Conservation (phyloP, 37 sponge, comb jelly and placozoan genomes). For the Amphimedon queenslandica region DNA sequence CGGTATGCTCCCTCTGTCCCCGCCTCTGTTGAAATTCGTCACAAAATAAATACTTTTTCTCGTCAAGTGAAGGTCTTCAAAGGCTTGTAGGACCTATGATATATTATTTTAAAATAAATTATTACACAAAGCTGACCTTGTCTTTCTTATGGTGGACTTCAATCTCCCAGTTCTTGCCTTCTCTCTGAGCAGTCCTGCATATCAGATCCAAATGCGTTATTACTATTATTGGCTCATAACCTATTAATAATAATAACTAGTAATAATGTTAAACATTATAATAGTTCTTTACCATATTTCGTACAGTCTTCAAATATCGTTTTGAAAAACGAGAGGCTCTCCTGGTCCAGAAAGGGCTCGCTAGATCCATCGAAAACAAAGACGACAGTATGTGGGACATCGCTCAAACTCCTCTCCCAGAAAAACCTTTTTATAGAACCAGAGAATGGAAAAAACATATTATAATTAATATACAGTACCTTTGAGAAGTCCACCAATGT, state of each 20-base stretch:
- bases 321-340: conserved; percentile 77
- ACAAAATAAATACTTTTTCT: conserved; percentile 76
- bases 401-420: conserved; percentile 73
- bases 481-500: conserved; percentile 78
- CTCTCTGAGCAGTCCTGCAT: conserved; percentile 51
- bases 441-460: neutral
- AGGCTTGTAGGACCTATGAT: conserved; percentile 51
- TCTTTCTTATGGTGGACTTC: conserved; percentile 73
- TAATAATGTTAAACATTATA: neutral
- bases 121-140: conserved; percentile 38
- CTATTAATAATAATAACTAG: conserved; percentile 7
- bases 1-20: conserved; percentile 38
- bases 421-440: conserved; percentile 45
- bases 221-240: conserved; percentile 93
- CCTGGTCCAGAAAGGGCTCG: conserved; percentile 86
- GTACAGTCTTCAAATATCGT: conserved; percentile 76
- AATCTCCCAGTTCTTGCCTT: conserved; percentile 67
- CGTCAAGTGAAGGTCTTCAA: conserved; percentile 77
- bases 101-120: too few relatives aligned
- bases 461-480: conserved; percentile 7
- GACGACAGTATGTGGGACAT: conserved; percentile 86
- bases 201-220: conserved; percentile 86
- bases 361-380: conserved; percentile 94
- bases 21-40: conserved; percentile 82
- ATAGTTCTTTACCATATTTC: conserved; percentile 48